Base-by-base conservation (phyloP, 2,797 vertebrate species). In the Xenopus petersii region DNA sequence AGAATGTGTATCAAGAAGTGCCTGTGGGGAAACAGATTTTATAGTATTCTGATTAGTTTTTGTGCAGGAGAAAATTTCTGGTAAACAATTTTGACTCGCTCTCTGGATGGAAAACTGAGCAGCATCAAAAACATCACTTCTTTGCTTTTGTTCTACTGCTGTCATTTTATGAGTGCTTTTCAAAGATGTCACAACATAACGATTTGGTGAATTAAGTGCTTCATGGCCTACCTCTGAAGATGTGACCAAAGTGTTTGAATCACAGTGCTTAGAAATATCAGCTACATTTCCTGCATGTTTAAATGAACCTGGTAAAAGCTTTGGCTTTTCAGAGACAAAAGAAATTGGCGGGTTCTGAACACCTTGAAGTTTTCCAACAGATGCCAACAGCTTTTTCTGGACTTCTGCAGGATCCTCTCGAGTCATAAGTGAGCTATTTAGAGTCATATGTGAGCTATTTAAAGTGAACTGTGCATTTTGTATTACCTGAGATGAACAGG, bases 1-100 rank as follows among this genome's bases (percentile, higher is more conserved):
- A 82, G 95, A 94, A 1, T 94, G 93, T 61, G 89, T 90, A 84
- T 95, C 93, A 67, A 89, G 81, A 81, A 92, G 88, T 0, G 85
- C 74, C 71, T 87, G 83, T 24, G 88, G 82, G 12, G 86, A 70
- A 78, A 91, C 85, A 10, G 92, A 86, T 36, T 80, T 93, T 87
- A 80, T 86, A 83, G 86, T 88, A 6, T 87, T 88, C 70, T 88
- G 81, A 72, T 86, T 63, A 26, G 83, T 80, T 85, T 90, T 90
- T 73, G 86, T 76, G 77, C 88, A 89, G 64, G 83, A 71, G 51
- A 87, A 80, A 80, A 88, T 79, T 83, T 92, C 90, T 59, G 89
- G 82, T 21, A 81, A 54, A 70, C 82, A 76, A 21, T 67, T 89
- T 0, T 90, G 87, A 80, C 90, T 93, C 80, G 85, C 75, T 30